A percentile compares a stretch with the other conserved stretches of the same genome.
Conservation (phyloP, 2,888 invertebrate genomes). For the Plebejus melissa region DNA sequence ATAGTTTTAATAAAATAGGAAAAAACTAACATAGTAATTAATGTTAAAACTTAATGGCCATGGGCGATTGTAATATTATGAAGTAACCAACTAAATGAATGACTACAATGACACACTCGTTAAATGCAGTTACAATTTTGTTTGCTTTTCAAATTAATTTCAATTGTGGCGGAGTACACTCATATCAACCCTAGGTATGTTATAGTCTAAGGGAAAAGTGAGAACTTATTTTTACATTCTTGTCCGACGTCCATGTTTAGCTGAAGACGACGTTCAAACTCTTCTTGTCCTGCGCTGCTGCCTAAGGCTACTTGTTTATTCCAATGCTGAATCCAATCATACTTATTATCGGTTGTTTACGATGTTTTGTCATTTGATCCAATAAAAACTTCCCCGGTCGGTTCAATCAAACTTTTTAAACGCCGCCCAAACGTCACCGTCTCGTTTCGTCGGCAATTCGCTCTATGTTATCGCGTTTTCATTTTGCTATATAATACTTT, state of each 20-base stretch:
- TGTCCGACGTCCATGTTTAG: no score
- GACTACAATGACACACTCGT: not conserved
- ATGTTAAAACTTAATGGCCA: no score
- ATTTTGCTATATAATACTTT: slow-evolving; percentile 59
- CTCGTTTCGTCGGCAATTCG: slow-evolving; percentile 48
- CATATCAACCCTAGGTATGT: no score
- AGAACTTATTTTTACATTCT: not conserved
- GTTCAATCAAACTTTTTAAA: slow-evolving; percentile 76
- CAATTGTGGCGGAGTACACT: not conserved
- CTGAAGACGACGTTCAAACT: not conserved
- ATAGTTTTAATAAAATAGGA: not conserved
- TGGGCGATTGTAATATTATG: not conserved
- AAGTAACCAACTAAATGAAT: not conserved
- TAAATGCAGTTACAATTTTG: not conserved
- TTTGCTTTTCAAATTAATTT: not conserved
- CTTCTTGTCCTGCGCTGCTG: not conserved
- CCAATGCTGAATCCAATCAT: slow-evolving; percentile 30
- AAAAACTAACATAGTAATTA: no score
- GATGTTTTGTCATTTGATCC: slow-evolving; percentile 63
- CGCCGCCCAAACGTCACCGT: slow-evolving; percentile 42
- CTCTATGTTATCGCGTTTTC: slow-evolving; percentile 60
- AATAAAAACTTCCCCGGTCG: slow-evolving; percentile 60
- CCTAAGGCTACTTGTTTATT: not conserved
- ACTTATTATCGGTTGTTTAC: slow-evolving; percentile 44
- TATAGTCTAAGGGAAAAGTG: not conserved